Base-by-base conservation (phyloP, 2,888 invertebrate genomes). In the Automeris io region DNA sequence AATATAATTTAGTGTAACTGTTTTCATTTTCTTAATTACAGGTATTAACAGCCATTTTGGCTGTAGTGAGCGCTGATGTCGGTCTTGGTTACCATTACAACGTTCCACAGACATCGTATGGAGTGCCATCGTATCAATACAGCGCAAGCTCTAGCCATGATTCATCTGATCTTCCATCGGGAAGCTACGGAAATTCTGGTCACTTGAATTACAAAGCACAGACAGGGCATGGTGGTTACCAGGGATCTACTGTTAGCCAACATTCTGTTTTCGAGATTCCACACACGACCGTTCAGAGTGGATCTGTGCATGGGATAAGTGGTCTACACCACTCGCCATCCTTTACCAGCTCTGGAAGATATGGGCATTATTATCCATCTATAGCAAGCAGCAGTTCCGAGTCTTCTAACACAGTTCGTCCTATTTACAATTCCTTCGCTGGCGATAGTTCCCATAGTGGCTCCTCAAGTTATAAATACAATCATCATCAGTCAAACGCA, bases 21-120 rank as follows among this genome's bases (percentile, higher is more conserved):
- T n/a, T 26, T 24, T 45, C 44, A 44, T 23, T 33, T 59, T 49
- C 47, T 29, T 16, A 1, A 1, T 72, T 75, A 6, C 72, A 85
- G 85, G 60, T 76, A 51, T 45, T 80, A 23, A 47, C 70, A 24
- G 46, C 70, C 23, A 45, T 57, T 12, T 45, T 77, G 8, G 74
- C 76, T 37, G 58, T 68, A n/a, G 78, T 51, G 12, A 49, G 61
- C 4, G 85, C 79, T 3, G 82, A 82, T 42, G 62, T 78, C 8
- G 57, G 72, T 5, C 60, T 72, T 16, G 81, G 80, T 23, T 80
- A 86, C 54, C 62, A 78, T 5, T 87, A 86, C 61, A 71, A 78
- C 42, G 68, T 67, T 11, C 86, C 86, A 3, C 58, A 76, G 1
- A 78, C 80, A 1, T 75, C 81, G 2, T 88, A 81, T 42, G 83